Base-by-base conservation (phyloP, 2,888 invertebrate genomes). In the Hydraecia micacea region DNA sequence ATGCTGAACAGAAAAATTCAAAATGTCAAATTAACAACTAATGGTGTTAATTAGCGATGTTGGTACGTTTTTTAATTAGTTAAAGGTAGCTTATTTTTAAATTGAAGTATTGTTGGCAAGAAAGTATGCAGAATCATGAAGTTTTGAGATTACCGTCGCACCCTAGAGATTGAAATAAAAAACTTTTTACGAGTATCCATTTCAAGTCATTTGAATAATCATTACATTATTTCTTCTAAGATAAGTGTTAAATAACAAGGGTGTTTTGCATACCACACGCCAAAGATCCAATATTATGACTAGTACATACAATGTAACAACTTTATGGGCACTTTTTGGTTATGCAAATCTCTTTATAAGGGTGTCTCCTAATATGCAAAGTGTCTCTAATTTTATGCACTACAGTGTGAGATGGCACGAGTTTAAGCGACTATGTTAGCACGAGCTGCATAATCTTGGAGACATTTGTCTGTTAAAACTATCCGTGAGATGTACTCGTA, bases 361-460 rank as follows among this genome's bases (percentile, higher is more conserved):
- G 86, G 87, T 79, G 79, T 77, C 74, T 73, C 42, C 81, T 80
- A 83, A 80, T 89, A 91, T 90, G 90, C 87, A 91, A 92, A 91
- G 83, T 86, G 66, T 74, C 77, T 85, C 83, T 89, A 90, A 91
- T 91, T 88, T 86, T 88, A 91, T 90, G 86, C 87, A 84, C 83
- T 86, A 80, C 81, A 77, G 75, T 84, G 77, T 80, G 86, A 88
- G 84, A 89, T 89, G 87, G 87, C 85, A 88, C 84, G 87, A 73
- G 81, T 87, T 32, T 75, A 72, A 71, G 36, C 52, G 62, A 71
- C 66, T 75, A 70, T 69, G 73, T 72, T 76, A 52, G 78, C 80
- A 75, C 80, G 81, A 85, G 86, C 83, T 68, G 75, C 77, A 73
- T 85, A 76, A 80, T 77, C 67, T 75, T 75, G 32, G 52, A 69